Evolutionary conservation across 2,797 vertebrate genomes (phyloP).

Genomic region (Fringilla coelebs): DNA sequence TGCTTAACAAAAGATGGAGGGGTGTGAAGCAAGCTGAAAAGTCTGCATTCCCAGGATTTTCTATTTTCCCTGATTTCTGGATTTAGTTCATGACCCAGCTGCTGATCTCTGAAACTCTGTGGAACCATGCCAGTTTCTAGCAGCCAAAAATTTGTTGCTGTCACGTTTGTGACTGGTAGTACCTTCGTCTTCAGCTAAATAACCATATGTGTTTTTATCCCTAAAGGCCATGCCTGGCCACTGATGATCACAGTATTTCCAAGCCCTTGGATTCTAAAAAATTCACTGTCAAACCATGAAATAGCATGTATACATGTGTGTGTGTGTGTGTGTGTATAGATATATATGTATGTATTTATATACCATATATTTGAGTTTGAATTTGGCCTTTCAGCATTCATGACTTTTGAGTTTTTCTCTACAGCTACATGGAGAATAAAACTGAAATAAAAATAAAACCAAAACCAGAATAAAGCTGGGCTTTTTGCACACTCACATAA

Average conservation of each 20-base stretch:
- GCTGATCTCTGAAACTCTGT: not conserved
- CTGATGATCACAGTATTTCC: not conserved
- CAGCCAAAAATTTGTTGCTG: not conserved
- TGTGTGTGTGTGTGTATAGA: not conserved
- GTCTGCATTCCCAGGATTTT: not conserved
- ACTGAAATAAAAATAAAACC: not conserved
- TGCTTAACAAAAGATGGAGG: not conserved
- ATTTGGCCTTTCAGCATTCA: not conserved
- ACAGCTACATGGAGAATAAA: not conserved
- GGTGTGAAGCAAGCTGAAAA: slow-evolving; percentile 28
- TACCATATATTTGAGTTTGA: not conserved
- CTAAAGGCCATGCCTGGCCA: not conserved
- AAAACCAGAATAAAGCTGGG: not conserved
- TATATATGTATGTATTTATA: not conserved
- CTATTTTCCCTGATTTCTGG: not conserved
- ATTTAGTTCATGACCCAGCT: slow-evolving; percentile 9
- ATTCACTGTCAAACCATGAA: not conserved
- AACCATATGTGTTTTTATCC: not conserved
- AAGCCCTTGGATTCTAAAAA: not conserved
- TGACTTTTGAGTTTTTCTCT: not conserved
- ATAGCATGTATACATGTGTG: not conserved
- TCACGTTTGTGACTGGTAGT: not conserved
- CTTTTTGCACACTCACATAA: not conserved
- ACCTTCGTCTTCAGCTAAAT: not conserved
- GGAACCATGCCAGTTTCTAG: not conserved